Base-by-base conservation (phyloP, 2,113 vertebrate species). In the Tautogolabrus adspersus region DNA sequence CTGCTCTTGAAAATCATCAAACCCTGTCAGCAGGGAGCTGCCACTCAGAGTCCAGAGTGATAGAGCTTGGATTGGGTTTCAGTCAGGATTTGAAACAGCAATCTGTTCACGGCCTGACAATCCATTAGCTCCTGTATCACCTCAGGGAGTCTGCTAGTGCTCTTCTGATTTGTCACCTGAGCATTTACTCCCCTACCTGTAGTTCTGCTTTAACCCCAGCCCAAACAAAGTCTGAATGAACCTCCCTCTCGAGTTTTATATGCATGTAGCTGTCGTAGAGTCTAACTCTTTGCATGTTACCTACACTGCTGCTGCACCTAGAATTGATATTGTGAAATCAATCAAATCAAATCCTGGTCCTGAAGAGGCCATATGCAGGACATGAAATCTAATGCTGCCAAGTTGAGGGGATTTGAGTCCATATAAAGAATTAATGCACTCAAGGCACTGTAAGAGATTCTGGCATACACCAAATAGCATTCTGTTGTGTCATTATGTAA, bases 381-480 rank as follows among this genome's bases (percentile, higher is more conserved):
- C 38, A 8, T 37, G 47, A 30, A 51, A 72, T n/a, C 54, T 55
- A 19, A 52, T 49, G 58, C 71, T 86, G 72, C 76, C 74, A 47
- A 66, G 57, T 63, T 67, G 64, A 26, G 40, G 30, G 47, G 67
- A 16, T 66, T 71, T 42, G 68, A 75, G 47, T 81, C 26, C 40
- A 49, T 7, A 49, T 18, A 3, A 46, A 72, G 68, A 74, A 78
- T 80, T 62, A 77, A 81, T 74, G 51, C 75, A 44, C 37, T 77
- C 49, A 26, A 37, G 57, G 58, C 30, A 64, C 74, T 57, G 37
- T 19, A 59, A 65, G 9, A 37, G 40, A 72, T 57, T 70, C 34
- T 60, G 69, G 13, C 51, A 72, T 46, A 76, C 60, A 85, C 81
- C 83, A 87, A 83, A 87, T 74, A 66, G n/a, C 38, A 63, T 47